These are phyloP conservation scores for Crocuta crocuta DNA, from an alignment of 2,113 vertebrate species.

Conservation along the genomic window DNA sequence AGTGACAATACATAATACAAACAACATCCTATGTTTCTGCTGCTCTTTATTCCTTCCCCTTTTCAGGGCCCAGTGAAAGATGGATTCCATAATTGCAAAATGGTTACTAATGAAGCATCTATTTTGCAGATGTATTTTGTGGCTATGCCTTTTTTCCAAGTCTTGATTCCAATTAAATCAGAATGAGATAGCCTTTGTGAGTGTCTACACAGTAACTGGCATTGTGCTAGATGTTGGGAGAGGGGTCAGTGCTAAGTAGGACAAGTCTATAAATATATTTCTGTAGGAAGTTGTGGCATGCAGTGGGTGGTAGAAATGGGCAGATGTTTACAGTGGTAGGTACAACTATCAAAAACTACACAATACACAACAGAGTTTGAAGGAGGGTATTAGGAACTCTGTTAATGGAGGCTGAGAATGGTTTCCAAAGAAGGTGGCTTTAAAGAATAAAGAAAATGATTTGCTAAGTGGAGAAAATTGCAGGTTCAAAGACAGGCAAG, in stretches of 20 bases:
- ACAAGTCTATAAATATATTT: not conserved
- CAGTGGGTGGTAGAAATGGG: not conserved
- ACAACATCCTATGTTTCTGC: not conserved
- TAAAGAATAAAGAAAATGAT: not conserved
- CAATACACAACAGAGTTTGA: not conserved
- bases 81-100: not conserved
- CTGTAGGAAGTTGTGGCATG: not conserved
- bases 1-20: not conserved
- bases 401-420: not conserved
- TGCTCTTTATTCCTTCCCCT: not conserved
- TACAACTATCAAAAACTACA: not conserved
- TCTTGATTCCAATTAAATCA: not conserved
- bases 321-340: not conserved
- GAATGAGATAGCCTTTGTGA: not conserved
- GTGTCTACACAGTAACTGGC: not conserved
- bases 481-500: not conserved
- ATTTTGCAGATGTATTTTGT: not conserved
- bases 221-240: not conserved
- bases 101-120: not conserved
- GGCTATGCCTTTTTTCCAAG: not conserved
- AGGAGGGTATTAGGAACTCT: not conserved
- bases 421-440: not conserved
- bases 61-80: not conserved
- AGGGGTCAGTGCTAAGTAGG: not conserved
- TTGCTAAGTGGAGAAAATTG: not conserved